Evolutionary conservation across 1,140 invertebrate species (phyloP).

Genomic region (Polyergus mexicanus): DNA sequence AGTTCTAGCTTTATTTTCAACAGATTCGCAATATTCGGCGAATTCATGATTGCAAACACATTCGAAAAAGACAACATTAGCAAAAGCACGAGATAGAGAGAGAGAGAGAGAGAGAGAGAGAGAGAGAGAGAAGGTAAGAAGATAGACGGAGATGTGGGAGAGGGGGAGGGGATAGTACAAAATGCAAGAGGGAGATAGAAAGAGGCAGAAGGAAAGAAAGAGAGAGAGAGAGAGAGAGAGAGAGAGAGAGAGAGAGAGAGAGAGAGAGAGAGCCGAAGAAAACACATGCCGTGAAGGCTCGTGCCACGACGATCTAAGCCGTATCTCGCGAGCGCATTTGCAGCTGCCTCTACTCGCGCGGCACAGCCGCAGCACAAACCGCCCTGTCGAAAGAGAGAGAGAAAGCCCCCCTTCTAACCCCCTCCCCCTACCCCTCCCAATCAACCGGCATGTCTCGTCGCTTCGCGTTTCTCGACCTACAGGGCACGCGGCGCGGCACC

Average conservation of each 20-base stretch:
- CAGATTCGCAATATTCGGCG: no score
- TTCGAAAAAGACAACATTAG: neutral
- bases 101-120: neutral
- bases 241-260: neutral
- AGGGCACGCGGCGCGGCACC: conserved; percentile 28
- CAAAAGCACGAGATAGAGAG: neutral
- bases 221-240: conserved; percentile 39
- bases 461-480: conserved; percentile 57
- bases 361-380: conserved; percentile 65
- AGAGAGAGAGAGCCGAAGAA: conserved; percentile 68
- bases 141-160: neutral
- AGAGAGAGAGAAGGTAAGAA: conserved; percentile 30
- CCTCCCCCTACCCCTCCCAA: neutral
- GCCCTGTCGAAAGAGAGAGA: conserved; percentile 28
- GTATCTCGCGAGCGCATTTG: conserved; percentile 79
- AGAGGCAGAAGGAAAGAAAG: neutral
- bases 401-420: conserved; percentile 24
- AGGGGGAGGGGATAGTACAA: neutral
- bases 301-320: conserved; percentile 84
- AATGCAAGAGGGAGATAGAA: conserved; percentile 20
- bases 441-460: conserved; percentile 31
- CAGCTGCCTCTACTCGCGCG: conserved; percentile 79
- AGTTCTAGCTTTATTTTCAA: no score
- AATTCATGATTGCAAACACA: no score
- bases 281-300: conserved; percentile 84